Percentiles rank a stretch among this genome's conserved stretches.
Evolutionary conservation across 2,113 vertebrate genomes (phyloP).

Genomic region (Phyllostomus discolor): DNA sequence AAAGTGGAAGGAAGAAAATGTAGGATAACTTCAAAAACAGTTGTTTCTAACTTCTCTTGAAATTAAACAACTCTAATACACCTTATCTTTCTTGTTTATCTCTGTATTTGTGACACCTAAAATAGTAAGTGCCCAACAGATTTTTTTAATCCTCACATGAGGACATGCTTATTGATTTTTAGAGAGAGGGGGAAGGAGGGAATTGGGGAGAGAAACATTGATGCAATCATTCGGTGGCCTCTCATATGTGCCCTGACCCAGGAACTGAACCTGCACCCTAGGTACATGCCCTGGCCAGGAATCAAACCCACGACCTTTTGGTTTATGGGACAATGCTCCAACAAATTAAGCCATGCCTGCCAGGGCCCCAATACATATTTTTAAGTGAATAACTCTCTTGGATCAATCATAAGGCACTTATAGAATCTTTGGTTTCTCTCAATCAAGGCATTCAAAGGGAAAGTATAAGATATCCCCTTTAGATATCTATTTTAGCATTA

Average conservation of each 20-base stretch:
- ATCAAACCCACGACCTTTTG: no score
- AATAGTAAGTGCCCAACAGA: neutral
- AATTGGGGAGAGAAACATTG: no score
- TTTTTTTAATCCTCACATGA: neutral
- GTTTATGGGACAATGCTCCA: no score
- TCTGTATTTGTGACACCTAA: neutral
- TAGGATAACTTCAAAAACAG: neutral
- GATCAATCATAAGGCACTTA: neutral
- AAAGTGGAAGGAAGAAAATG: neutral
- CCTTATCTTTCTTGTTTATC: neutral
- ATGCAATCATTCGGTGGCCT: no score
- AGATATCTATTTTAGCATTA: neutral
- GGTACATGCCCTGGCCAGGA: no score
- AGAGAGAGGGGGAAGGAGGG: no score
- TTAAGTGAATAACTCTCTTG: neutral
- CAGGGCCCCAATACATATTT: neutral
- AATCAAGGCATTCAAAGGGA: neutral
- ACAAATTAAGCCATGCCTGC: no score
- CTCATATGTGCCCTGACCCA: no score
- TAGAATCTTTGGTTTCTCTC: neutral
- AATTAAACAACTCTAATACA: neutral
- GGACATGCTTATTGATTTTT: no score
- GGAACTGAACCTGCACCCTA: no score
- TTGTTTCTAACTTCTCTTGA: neutral
- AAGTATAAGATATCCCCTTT: neutral